Evolutionary conservation across 2,888 invertebrate species (phyloP).

Genomic region (Meta bourneti): DNA sequence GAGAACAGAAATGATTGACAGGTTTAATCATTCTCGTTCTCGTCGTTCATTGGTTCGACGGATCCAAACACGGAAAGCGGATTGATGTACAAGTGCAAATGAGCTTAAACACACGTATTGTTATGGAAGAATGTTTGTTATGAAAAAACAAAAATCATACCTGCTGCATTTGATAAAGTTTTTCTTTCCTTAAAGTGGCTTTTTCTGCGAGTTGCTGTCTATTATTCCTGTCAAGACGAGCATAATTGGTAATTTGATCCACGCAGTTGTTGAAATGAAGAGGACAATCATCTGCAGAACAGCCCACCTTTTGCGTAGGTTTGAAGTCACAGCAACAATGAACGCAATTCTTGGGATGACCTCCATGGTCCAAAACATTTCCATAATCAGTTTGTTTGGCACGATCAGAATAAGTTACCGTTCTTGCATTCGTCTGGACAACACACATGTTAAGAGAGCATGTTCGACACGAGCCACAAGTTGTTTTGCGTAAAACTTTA

Average conservation of each 20-base stretch:
- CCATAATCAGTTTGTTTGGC: constrained; percentile 71
- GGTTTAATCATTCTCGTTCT: no score
- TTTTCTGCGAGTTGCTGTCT: constrained; percentile 57
- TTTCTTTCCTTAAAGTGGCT: constrained; percentile 49
- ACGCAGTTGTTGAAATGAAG: constrained; percentile 74
- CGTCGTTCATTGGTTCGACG: no score
- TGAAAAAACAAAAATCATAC: constrained; percentile 8
- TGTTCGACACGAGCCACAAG: constrained; percentile 72
- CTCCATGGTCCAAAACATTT: constrained; percentile 70
- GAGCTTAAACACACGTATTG: no score
- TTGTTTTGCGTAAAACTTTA: constrained; percentile 60
- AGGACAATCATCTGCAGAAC: constrained; percentile 74
- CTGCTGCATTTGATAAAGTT: constrained; percentile 60
- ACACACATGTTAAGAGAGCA: constrained; percentile 74
- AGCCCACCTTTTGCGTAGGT: constrained; percentile 63
- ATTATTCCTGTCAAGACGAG: constrained; percentile 78
- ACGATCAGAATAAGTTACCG: constrained; percentile 61
- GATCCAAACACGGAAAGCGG: no score
- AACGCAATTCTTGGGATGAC: constrained; percentile 67
- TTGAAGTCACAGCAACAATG: constrained; percentile 74
- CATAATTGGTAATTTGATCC: constrained; percentile 79
- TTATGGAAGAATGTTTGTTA: no score
- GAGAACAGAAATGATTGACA: no score
- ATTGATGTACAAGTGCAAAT: no score
- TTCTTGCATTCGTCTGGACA: constrained; percentile 57